Conservation (phyloP, 2,113 vertebrate genomes). For the Neolamprologus falcicula region DNA sequence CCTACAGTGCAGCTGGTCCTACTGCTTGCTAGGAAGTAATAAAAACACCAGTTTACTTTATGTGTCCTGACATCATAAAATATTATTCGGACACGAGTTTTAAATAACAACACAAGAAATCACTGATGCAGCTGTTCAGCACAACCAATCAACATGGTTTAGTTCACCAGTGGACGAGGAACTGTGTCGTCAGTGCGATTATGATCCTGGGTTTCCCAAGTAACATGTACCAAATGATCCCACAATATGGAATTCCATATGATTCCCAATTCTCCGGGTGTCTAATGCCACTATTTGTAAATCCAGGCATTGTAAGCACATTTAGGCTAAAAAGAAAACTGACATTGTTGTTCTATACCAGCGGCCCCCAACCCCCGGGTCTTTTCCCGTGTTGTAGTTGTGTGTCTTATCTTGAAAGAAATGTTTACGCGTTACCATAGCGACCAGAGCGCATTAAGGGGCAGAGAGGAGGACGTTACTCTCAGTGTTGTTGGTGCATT, state of each 20-base stretch:
- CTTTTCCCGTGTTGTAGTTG: neutral
- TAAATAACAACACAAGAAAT: neutral
- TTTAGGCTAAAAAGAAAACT: neutral
- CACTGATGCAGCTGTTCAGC: neutral
- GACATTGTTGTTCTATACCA: neutral
- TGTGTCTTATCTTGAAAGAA: neutral
- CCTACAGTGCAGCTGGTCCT: neutral
- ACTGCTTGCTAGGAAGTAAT: neutral
- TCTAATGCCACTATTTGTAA: neutral
- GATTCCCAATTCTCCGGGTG: fast-evolving
- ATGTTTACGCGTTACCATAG: fast-evolving
- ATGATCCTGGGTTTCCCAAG: neutral
- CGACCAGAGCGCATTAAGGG: neutral
- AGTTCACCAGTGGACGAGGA: neutral
- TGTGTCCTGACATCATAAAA: neutral
- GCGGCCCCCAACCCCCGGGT: fast-evolving
- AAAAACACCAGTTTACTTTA: neutral
- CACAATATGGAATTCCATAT: neutral
- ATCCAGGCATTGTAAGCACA: fast-evolving
- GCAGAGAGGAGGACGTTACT: neutral
- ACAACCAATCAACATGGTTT: neutral
- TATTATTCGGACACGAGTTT: neutral
- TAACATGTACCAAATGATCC: neutral
- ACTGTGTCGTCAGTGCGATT: neutral
- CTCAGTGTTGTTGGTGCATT: neutral